Percentiles rank a stretch among this genome's conserved stretches.
phyloP scores from a whole-genome alignment of 2,888 invertebrate species.

The Cheilosia scutellata region DNA sequence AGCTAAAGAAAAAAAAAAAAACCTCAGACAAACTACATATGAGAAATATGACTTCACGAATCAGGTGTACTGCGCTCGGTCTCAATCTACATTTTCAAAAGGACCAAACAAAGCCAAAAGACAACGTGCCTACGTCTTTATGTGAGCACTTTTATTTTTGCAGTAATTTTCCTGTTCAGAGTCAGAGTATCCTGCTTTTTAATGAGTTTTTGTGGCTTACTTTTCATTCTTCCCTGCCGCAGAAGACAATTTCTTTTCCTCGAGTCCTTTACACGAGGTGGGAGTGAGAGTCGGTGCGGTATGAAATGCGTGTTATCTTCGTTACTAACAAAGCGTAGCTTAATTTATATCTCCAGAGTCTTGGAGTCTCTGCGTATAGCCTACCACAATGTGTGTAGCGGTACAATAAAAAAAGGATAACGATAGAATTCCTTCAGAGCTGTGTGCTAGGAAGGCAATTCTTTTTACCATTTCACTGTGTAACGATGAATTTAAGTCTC shows the following conservation, averaged over 20 bases:
- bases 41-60: conserved; percentile 1
- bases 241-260: neutral
- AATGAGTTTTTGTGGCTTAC: conserved; percentile 53
- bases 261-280: conserved; percentile 4
- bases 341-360: conserved; percentile 50
- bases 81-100: neutral
- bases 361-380: neutral
- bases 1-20: neutral
- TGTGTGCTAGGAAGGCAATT: conserved; percentile 49
- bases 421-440: conserved; percentile 3
- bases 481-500: conserved; percentile 44
- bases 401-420: conserved; percentile 25
- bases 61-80: conserved; percentile 26
- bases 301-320: conserved; percentile 55
- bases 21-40: neutral
- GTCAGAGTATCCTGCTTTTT: conserved; percentile 34
- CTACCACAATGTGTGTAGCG: neutral
- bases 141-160: conserved; percentile 50
- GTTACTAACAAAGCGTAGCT: conserved; percentile 43
- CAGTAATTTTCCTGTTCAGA: conserved; percentile 60
- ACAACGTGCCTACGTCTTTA: conserved; percentile 33
- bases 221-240: neutral
- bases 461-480: conserved; percentile 22
- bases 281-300: neutral
- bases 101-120: neutral